Evolutionary conservation across 2,888 invertebrate genomes (phyloP).

Genomic region (Drosophila nigritarsus): DNA sequence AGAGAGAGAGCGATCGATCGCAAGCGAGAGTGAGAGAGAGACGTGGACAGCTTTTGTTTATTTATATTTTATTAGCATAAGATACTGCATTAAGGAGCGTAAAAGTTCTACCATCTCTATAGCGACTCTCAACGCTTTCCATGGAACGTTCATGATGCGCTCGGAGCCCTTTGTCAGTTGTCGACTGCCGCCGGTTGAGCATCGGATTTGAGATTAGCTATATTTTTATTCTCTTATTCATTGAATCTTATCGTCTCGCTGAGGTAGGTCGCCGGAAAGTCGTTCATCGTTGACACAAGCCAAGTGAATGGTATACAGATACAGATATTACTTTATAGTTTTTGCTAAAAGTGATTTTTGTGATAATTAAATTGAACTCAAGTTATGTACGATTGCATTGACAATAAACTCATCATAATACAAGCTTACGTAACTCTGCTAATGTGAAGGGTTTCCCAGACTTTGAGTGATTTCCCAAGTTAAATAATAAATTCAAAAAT

Average conservation of each 20-base stretch:
- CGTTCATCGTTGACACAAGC: conserved; percentile 10
- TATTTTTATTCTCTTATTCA: conserved; percentile 20
- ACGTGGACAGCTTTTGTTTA: conserved; percentile 26
- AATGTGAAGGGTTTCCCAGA: not conserved
- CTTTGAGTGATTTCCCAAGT: not conserved
- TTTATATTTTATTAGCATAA: conserved; percentile 67
- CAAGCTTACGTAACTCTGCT: not conserved
- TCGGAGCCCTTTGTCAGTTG: conserved; percentile 27
- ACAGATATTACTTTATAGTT: not conserved
- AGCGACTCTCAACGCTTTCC: conserved; percentile 26
- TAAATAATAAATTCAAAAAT: not conserved
- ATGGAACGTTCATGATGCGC: conserved; percentile 33
- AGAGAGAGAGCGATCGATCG: not conserved
- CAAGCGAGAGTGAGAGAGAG: not conserved
- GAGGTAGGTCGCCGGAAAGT: conserved; percentile 47
- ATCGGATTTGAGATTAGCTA: conserved; percentile 49
- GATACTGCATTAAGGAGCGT: conserved; percentile 47
- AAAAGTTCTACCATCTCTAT: conserved; percentile 22
- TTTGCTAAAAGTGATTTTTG: not conserved
- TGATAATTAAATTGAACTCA: not conserved
- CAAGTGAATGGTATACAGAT: conserved; percentile 18
- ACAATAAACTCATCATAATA: not conserved
- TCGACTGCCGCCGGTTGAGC: conserved; percentile 33
- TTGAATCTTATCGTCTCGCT: conserved; percentile 47
- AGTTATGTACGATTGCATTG: not conserved